These are phyloP conservation scores for Rhizoglyphus robini DNA, from an alignment of 1,140 invertebrate species.

Conservation along the genomic window DNA sequence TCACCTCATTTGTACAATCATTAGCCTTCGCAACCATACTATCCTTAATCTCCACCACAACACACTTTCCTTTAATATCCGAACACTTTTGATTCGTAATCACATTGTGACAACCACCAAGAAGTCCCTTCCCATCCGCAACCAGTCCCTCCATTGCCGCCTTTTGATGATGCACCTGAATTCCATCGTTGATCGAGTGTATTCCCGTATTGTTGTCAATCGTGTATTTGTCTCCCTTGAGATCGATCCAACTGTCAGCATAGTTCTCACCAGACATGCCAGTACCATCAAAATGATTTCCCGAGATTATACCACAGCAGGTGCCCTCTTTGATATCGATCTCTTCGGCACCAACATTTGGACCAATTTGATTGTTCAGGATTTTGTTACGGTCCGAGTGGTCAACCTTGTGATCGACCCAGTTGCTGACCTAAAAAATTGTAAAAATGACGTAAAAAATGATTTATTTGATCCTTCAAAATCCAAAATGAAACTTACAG, in stretches of 20 bases:
- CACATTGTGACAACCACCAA: background rate
- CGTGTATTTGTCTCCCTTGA: too few species aligned
- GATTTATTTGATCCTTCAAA: background rate
- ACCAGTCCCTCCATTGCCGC: background rate
- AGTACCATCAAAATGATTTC: conserved; percentile 7
- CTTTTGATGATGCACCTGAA: background rate
- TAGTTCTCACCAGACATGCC: background rate
- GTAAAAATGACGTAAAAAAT: too few species aligned
- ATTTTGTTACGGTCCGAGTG: conserved; percentile 1
- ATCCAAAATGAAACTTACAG: too few species aligned
- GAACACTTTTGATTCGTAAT: conserved; percentile 67
- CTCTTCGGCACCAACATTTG: background rate
- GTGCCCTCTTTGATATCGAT: conserved; percentile 12
- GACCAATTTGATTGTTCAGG: conserved; percentile 9
- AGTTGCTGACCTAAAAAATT: background rate
- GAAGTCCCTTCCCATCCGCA: background rate
- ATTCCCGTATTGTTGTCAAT: conserved; percentile 3
- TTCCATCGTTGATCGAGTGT: background rate
- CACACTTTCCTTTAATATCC: conserved; percentile 68
- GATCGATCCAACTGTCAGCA: conserved; percentile 1
- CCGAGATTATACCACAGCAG: conserved; percentile 1
- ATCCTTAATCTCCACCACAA: too few species aligned
- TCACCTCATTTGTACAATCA: too few species aligned
- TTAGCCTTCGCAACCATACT: too few species aligned
- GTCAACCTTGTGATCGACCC: background rate